Base-by-base conservation (phyloP, 2,888 invertebrate genomes). In the Ophioninae sp. region DNA sequence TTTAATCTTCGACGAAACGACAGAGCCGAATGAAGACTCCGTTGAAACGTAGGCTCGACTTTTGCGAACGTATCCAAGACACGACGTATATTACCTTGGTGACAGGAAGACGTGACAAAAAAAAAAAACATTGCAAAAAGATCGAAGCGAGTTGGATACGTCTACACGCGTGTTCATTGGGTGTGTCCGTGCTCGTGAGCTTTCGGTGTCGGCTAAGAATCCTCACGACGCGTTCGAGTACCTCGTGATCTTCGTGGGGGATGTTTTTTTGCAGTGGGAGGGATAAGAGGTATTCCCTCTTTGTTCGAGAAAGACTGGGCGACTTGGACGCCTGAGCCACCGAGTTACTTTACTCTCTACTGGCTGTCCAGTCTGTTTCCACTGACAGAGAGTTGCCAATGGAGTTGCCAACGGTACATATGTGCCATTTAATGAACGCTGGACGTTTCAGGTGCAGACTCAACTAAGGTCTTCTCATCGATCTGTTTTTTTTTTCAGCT, bases 401-500 rank as follows among this genome's bases (percentile, higher is more conserved):
- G 70, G 77, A 72, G n/a, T n/a, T n/a, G n/a, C 10, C 44, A 44
- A 13, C 44, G 5, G 44, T 44, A 1, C 13, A 13, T 44, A 8
- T 83, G 73, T 81, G 76, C 30, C 74, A 23, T 72, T 75, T 84
- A 81, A 84, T 82, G 79, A 84, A 84, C 84, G 79, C 79, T 77
- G 17, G 79, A 81, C 84, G 81, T 84, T 82, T 76, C 81, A 69
- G 75, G 78, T 73, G 68, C 76, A 74, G 61, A 57, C 56, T 62
- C 73, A 21, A 76, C 62, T 70, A 79, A 73, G 21, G 64, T 70
- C 65, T 65, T 57, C 21, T 23, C n/a, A n/a, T 50, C 17, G 7
- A 20, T 73, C 37, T 37, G 5, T 56, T 78, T 17, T 72, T 62
- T 56, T 44, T 59, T 44, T 8, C 13, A 44, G 44, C 13, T 44